Evolutionary conservation across 1,140 invertebrate species (phyloP).

Genomic region (Cecropterus lyciades): DNA sequence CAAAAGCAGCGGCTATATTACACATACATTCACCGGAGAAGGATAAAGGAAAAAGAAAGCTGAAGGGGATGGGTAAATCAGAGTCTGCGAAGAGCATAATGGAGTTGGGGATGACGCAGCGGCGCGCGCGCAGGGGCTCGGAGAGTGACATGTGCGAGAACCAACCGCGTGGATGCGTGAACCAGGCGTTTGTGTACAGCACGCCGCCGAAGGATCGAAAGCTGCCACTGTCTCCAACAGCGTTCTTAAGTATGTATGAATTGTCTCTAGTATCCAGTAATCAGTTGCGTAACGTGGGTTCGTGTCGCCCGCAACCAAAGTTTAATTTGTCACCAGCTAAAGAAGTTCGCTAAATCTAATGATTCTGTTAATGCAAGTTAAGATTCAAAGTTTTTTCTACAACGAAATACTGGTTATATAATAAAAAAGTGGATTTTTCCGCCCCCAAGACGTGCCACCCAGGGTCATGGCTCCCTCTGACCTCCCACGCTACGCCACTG

Average conservation of each 20-base stretch:
- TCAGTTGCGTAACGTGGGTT: too few relatives aligned
- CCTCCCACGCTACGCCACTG: too few relatives aligned
- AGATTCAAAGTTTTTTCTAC: too few relatives aligned
- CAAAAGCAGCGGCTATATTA: constrained; percentile 85
- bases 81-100: constrained; percentile 66
- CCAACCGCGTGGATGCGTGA: constrained; percentile 65
- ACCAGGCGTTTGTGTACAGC: constrained; percentile 78
- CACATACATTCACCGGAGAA: constrained; percentile 82
- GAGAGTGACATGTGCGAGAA: constrained; percentile 66
- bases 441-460: too few relatives aligned
- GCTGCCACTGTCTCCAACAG: constrained; percentile 67
- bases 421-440: too few relatives aligned
- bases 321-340: too few relatives aligned
- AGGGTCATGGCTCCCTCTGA: too few relatives aligned
- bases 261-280: not conserved
- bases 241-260: constrained; percentile 73
- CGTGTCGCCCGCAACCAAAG: too few relatives aligned
- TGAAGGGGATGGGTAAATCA: constrained; percentile 66
- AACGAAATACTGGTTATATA: too few relatives aligned
- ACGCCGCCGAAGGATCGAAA: constrained; percentile 77
- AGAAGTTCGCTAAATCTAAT: too few relatives aligned
- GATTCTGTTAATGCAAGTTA: too few relatives aligned
- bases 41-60: constrained; percentile 63
- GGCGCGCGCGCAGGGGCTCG: constrained; percentile 62
- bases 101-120: constrained; percentile 49